Evolutionary conservation across 2,888 invertebrate species (phyloP), one percentile per base, ranked within the genome.

Genomic region (Colostygia pectinataria): DNA sequence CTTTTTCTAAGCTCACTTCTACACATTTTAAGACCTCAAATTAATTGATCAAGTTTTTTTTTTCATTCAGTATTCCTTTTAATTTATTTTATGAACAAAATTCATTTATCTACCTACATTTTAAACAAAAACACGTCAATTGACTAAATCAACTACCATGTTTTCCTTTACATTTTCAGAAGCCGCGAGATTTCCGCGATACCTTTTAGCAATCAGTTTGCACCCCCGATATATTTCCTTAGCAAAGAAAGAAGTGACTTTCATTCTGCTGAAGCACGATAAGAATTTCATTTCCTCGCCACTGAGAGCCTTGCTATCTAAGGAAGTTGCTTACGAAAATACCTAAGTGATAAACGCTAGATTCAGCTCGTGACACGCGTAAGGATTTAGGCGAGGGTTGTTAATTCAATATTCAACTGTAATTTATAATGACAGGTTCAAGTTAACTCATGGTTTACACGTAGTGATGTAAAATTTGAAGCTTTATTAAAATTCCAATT

Each of bases 251-350:
- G 80, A 80, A 85, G 80, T 78, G 74, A 76, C 81, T 81, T 83
- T 78, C 81, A 81, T 81, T 80, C 82, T 76, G 77, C 77, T 70
- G 71, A 74, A 77, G 80, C 78, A 80, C 85, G 91, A 91, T 91
- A 91, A 91, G 90, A 89, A 90, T 91, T 91, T 90, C 90, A 91
- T 91, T 91, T 90, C 90, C 91, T 84, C 74, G 70, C 71, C 64
- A 71, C 75, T 77, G 77, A 80, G 75, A 84, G 80, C 82, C 69
- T 59, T 79, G 83, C 83, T 86, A 87, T 89, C 84, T 81, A 68
- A 83, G 87, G 86, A 89, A 88, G 85, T 80, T 65, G 71, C 78
- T 80, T 83, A 87, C 85, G 81, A 87, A 88, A 89, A 88, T 87
- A 83, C 81, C 80, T 77, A 80, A 86, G 83, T 85, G 88, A 85